phyloP scores from a whole-genome alignment of 2,797 vertebrate species.

The Australoheros facetus region DNA sequence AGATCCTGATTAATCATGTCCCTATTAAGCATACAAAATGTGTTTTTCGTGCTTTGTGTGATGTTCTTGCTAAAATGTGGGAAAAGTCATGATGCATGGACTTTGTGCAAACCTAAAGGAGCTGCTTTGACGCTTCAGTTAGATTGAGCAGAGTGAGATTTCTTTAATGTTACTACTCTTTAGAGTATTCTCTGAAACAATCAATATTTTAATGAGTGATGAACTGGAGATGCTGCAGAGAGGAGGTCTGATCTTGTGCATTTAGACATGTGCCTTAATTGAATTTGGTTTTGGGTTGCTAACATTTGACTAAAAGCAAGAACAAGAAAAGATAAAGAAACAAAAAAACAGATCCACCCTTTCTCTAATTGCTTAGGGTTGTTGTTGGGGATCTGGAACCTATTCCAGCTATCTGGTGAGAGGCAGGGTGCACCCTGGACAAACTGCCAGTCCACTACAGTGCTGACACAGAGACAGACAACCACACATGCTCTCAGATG shows the following conservation, averaged over 20 bases:
- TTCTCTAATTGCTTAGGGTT: neutral
- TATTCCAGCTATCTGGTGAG: neutral
- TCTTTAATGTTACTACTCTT: neutral
- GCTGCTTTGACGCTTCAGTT: neutral
- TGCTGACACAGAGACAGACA: neutral
- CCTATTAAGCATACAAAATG: neutral
- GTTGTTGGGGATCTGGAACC: neutral
- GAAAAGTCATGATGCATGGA: accelerated
- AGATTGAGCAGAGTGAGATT: neutral
- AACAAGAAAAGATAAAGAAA: neutral
- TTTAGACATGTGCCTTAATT: too few relatives aligned
- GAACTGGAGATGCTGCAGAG: neutral
- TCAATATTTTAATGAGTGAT: neutral
- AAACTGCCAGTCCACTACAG: too few relatives aligned
- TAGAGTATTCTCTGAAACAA: neutral
- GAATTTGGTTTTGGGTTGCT: too few relatives aligned
- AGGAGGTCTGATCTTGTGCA: neutral
- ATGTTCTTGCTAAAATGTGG: neutral
- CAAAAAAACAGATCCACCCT: neutral
- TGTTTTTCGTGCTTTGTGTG: neutral
- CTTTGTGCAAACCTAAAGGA: neutral
- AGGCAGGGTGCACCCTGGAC: neutral
- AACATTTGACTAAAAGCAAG: too few relatives aligned
- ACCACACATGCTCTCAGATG: neutral
- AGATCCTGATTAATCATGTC: neutral